A percentile compares a stretch with the other conserved stretches of the same genome.
phyloP scores from a whole-genome alignment of 2,113 vertebrate genomes.

The Azemiops feae region DNA sequence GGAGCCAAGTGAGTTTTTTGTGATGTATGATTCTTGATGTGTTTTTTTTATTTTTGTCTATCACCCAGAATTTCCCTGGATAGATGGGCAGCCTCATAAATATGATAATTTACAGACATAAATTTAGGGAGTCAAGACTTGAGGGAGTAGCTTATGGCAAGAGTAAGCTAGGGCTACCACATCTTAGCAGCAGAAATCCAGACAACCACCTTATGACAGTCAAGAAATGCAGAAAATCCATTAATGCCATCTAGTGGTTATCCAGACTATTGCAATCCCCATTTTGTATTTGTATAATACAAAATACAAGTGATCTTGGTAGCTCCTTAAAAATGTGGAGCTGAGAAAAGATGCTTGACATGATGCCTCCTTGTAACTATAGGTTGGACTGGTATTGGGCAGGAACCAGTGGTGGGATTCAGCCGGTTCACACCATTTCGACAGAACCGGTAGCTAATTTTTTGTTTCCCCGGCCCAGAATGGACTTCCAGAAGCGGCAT shows the following conservation, averaged over 20 bases:
- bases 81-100: neutral
- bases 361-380: neutral
- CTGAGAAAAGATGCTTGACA: neutral
- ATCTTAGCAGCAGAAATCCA: neutral
- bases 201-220: neutral
- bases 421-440: too few species aligned
- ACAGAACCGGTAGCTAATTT: too few species aligned
- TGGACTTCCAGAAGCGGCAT: too few species aligned
- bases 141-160: neutral
- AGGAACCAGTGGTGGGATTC: neutral
- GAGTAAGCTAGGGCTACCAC: neutral
- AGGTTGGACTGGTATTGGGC: neutral
- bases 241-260: neutral
- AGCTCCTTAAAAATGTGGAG: neutral
- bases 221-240: neutral
- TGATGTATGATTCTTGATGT: neutral
- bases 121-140: neutral
- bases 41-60: neutral
- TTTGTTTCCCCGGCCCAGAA: too few species aligned
- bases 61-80: neutral
- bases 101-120: neutral
- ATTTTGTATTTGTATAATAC: neutral
- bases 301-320: neutral
- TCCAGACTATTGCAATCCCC: neutral
- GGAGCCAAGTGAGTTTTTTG: neutral